Conservation (phyloP, 2,113 vertebrate species). For the Oncorhynchus tshawytscha region DNA sequence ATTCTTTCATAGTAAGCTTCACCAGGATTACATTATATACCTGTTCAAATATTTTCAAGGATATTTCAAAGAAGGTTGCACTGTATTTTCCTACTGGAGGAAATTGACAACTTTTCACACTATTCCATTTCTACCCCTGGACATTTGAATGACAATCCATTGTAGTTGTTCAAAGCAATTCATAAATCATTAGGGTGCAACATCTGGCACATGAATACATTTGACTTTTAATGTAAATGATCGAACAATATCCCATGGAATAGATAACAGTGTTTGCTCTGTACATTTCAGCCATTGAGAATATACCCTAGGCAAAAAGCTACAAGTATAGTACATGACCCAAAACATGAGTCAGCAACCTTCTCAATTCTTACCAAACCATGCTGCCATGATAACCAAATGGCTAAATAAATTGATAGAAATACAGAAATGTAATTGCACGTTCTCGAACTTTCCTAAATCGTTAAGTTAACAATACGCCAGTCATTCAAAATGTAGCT, state of each 20-base stretch:
- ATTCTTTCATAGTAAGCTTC: not conserved
- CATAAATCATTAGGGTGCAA: no score
- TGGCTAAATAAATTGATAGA: not conserved
- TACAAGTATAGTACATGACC: no score
- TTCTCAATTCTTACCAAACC: no score
- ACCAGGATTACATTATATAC: not conserved
- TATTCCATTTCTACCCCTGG: not conserved
- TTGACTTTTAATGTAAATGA: no score
- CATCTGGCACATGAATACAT: no score
- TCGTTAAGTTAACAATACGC: constrained; percentile 41
- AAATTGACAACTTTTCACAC: not conserved
- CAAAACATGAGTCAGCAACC: no score
- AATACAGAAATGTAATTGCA: constrained; percentile 12
- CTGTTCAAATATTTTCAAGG: not conserved
- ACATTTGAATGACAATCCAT: not conserved
- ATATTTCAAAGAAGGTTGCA: not conserved
- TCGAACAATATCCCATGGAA: no score
- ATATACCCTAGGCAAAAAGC: no score
- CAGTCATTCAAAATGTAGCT: constrained; percentile 49
- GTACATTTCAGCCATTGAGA: no score
- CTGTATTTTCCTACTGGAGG: not conserved
- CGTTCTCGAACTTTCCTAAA: constrained; percentile 32
- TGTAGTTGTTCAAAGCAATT: no score
- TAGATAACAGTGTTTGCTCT: no score
- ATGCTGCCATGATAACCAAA: no score